A percentile compares a stretch with the other conserved stretches of the same genome.
These are phyloP conservation scores for Heliconius hewitsoni DNA, from an alignment of 1,140 invertebrate genomes.

Conservation along the genomic window DNA sequence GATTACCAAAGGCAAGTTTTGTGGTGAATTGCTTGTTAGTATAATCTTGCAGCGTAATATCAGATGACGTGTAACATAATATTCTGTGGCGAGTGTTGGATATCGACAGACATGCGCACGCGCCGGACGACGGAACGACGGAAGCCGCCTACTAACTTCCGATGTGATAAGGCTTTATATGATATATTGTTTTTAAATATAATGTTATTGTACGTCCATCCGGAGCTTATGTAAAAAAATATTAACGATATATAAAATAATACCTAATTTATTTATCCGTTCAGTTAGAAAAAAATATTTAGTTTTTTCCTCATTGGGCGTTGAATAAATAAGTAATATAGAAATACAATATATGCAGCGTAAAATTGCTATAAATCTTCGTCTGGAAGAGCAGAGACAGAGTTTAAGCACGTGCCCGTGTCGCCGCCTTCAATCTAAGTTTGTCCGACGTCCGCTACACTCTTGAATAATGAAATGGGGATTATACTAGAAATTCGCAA, in stretches of 20 bases:
- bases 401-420: constrained; percentile 74
- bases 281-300: background rate
- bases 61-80: constrained; percentile 49
- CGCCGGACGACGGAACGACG: constrained; percentile 46
- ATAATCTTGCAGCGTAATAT: constrained; percentile 45
- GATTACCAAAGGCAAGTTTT: constrained; percentile 46
- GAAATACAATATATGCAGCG: constrained; percentile 46
- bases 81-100: constrained; percentile 50
- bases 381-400: constrained; percentile 63
- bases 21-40: constrained; percentile 45
- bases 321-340: constrained; percentile 20
- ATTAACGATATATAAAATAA: background rate
- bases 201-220: constrained; percentile 1
- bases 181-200: constrained; percentile 18
- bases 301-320: background rate
- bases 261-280: background rate
- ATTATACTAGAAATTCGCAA: constrained; percentile 63
- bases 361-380: constrained; percentile 72
- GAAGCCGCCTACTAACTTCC: constrained; percentile 68
- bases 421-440: constrained; percentile 79
- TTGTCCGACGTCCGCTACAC: constrained; percentile 69
- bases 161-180: constrained; percentile 68
- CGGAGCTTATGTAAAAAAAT: background rate
- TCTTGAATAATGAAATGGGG: constrained; percentile 74
- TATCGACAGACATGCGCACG: constrained; percentile 62